Percentiles rank a stretch among this genome's conserved stretches.
Conservation (phyloP, 2,113 vertebrate genomes). For the Albula goreensis region DNA sequence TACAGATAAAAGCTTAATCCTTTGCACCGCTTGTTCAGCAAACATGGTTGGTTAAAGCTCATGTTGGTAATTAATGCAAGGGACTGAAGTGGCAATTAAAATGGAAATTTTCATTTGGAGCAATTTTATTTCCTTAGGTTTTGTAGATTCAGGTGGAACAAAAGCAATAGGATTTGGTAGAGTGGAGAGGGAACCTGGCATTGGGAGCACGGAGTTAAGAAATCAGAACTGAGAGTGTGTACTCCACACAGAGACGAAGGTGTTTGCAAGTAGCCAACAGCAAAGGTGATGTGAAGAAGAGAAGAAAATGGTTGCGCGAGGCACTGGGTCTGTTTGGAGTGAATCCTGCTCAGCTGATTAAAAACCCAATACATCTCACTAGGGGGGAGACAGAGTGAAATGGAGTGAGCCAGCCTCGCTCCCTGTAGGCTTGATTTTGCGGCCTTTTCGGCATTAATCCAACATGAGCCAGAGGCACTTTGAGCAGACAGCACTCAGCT, state of each 20-base stretch:
- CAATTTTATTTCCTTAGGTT: background rate
- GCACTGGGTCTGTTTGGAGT: slow-evolving; percentile 16
- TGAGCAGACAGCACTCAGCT: background rate
- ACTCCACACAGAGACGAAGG: background rate
- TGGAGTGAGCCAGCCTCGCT: slow-evolving; percentile 11
- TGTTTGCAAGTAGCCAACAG: background rate
- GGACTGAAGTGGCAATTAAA: slow-evolving; percentile 31
- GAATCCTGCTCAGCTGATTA: slow-evolving; percentile 16
- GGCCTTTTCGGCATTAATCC: slow-evolving; percentile 3
- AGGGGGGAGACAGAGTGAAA: slow-evolving; percentile 15
- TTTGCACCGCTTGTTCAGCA: slow-evolving; percentile 53
- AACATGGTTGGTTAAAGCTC: slow-evolving; percentile 45
- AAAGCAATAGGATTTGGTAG: background rate
- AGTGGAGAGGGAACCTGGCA: background rate
- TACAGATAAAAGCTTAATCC: slow-evolving; percentile 54
- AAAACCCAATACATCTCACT: slow-evolving; percentile 18
- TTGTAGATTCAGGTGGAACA: slow-evolving; percentile 5
- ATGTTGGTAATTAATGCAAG: slow-evolving; percentile 46
- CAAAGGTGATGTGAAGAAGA: slow-evolving; percentile 17
- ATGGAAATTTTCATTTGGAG: slow-evolving; percentile 33
- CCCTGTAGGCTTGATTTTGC: background rate
- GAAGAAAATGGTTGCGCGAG: background rate
- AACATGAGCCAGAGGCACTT: background rate
- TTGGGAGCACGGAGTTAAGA: background rate
- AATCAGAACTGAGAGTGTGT: background rate